Evolutionary conservation across 2,797 vertebrate species (phyloP).

Genomic region (Sebastes trivittatus): DNA sequence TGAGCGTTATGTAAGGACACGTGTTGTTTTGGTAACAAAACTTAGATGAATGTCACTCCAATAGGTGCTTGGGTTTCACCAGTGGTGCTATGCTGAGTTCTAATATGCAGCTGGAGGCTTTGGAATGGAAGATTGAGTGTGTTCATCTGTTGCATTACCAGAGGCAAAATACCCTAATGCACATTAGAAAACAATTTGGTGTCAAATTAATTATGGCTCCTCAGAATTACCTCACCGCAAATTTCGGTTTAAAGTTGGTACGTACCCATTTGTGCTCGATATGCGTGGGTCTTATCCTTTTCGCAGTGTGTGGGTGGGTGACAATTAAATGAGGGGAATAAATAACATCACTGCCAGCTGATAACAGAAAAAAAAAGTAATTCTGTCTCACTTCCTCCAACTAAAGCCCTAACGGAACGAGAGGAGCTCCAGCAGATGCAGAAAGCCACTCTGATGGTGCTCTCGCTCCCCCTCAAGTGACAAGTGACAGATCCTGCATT

Average conservation of each 20-base stretch:
- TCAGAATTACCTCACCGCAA: not conserved
- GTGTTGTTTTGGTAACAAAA: constrained; percentile 48
- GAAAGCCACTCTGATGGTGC: constrained; percentile 38
- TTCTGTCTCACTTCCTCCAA: constrained; percentile 64
- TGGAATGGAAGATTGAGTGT: not conserved
- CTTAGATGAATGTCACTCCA: not conserved
- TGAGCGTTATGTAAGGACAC: constrained; percentile 35
- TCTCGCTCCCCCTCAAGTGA: constrained; percentile 51
- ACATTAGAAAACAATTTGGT: constrained; percentile 27
- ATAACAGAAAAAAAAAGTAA: constrained; percentile 60
- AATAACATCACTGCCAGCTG: constrained; percentile 70
- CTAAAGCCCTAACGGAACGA: constrained; percentile 58
- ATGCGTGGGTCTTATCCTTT: constrained; percentile 41
- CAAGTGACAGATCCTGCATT: constrained; percentile 63
- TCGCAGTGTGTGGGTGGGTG: constrained; percentile 61
- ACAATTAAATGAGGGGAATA: constrained; percentile 75
- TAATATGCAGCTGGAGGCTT: constrained; percentile 43
- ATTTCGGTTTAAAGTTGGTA: constrained; percentile 22
- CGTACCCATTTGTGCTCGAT: constrained; percentile 26
- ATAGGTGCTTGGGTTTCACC: constrained; percentile 9
- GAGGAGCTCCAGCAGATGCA: constrained; percentile 48
- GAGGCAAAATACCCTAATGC: constrained; percentile 8
- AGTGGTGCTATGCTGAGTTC: constrained; percentile 21
- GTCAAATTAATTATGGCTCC: constrained; percentile 27
- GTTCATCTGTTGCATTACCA: constrained; percentile 39